A percentile compares a stretch with the other conserved stretches of the same genome.
Conservation (phyloP, 2,888 invertebrate genomes). For the Lamellibrachia columna region DNA sequence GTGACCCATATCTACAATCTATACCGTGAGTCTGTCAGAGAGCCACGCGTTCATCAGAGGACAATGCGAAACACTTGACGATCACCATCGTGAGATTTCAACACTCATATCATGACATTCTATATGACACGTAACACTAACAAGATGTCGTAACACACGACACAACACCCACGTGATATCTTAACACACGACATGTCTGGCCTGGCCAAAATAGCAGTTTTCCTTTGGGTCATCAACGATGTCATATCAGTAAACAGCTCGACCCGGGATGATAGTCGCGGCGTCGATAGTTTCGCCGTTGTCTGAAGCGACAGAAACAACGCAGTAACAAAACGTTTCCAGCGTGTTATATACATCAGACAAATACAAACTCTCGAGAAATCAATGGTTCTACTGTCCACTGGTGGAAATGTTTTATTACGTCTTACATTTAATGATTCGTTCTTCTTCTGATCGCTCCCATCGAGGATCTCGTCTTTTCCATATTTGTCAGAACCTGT, state of each 20-base stretch:
- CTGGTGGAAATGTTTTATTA: background rate
- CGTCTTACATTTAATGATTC: background rate
- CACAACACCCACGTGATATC: background rate
- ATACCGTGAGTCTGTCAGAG: no score
- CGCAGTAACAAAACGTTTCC: no score
- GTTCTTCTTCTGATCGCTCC: background rate
- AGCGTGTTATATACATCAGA: no score
- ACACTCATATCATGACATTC: no score
- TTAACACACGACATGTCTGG: background rate
- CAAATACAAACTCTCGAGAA: no score
- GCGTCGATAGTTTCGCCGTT: background rate
- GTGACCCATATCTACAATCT: no score
- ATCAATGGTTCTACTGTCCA: background rate
- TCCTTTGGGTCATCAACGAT: background rate
- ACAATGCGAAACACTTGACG: no score
- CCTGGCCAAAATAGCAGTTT: background rate
- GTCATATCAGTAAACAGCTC: background rate
- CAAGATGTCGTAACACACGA: no score
- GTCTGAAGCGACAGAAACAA: background rate
- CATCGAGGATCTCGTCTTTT: background rate
- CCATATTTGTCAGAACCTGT: background rate
- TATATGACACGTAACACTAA: no score
- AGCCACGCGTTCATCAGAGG: no score
- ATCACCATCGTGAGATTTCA: no score
- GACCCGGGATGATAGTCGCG: background rate